phyloP scores from a whole-genome alignment of 1,140 invertebrate species.

The Bombus affinis region DNA sequence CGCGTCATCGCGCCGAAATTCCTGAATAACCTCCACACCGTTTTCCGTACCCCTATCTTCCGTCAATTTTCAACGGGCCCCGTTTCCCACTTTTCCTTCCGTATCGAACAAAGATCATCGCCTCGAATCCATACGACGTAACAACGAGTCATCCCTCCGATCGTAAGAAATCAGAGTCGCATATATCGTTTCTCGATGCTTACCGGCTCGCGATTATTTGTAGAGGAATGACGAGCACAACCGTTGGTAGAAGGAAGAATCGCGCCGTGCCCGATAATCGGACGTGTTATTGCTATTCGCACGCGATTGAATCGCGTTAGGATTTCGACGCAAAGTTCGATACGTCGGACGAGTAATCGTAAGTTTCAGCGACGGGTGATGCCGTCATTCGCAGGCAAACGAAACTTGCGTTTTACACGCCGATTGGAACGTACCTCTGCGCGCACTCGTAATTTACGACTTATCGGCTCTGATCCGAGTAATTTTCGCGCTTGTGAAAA shows the following conservation, averaged over 20 bases:
- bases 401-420: slow-evolving; percentile 60
- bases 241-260: neutral
- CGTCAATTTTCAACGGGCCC: neutral
- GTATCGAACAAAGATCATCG: too few species aligned
- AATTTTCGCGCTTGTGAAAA: slow-evolving; percentile 76
- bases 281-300: neutral
- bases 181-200: neutral
- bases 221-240: neutral
- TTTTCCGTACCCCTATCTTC: neutral
- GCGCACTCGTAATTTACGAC: slow-evolving; percentile 74
- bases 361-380: slow-evolving; percentile 53
- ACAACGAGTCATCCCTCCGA: too few species aligned
- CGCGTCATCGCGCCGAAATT: slow-evolving; percentile 49
- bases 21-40: slow-evolving; percentile 14
- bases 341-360: slow-evolving; percentile 41
- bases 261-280: neutral
- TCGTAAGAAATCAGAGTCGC: neutral
- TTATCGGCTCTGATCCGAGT: slow-evolving; percentile 70
- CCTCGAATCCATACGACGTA: neutral
- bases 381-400: slow-evolving; percentile 67
- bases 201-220: neutral
- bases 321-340: slow-evolving; percentile 50
- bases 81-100: neutral
- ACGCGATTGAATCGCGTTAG: too few species aligned
- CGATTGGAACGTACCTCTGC: slow-evolving; percentile 46